phyloP scores from a whole-genome alignment of 2,888 invertebrate genomes.

The Icerya purchasi region DNA sequence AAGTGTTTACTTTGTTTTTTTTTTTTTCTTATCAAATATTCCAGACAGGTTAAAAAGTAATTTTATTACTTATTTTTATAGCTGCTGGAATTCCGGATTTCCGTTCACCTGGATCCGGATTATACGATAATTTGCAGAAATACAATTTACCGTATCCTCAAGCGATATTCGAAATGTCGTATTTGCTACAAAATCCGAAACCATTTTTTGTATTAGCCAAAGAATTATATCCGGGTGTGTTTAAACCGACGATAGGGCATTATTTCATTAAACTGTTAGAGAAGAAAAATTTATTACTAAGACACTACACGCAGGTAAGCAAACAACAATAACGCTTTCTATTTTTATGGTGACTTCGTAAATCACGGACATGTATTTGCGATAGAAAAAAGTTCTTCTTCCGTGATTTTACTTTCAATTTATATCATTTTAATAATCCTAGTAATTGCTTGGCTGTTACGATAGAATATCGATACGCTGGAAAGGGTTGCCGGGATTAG shows the following conservation, averaged over 20 bases:
- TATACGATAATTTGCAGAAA: constrained; percentile 76
- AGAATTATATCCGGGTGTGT: constrained; percentile 66
- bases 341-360: not conserved
- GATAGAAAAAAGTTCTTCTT: not conserved
- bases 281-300: constrained; percentile 39
- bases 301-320: constrained; percentile 19
- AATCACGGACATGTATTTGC: too few relatives aligned
- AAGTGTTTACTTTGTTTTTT: too few relatives aligned
- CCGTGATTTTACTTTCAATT: constrained; percentile 2
- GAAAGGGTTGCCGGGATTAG: constrained; percentile 70
- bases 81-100: constrained; percentile 94
- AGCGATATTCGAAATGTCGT: constrained; percentile 76
- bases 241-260: constrained; percentile 74
- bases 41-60: too few relatives aligned
- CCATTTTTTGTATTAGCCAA: constrained; percentile 83
- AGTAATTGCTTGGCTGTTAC: too few relatives aligned
- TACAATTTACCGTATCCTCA: constrained; percentile 79
- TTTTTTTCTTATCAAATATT: too few relatives aligned
- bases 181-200: constrained; percentile 67
- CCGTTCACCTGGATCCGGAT: constrained; percentile 72
- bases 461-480: constrained; percentile 87
- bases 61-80: too few relatives aligned
- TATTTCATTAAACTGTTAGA: constrained; percentile 69
- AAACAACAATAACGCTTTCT: not conserved
- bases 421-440: too few relatives aligned